These are phyloP conservation scores for Gobio gobio DNA, from an alignment of 2,113 vertebrate species.

Conservation along the genomic window DNA sequence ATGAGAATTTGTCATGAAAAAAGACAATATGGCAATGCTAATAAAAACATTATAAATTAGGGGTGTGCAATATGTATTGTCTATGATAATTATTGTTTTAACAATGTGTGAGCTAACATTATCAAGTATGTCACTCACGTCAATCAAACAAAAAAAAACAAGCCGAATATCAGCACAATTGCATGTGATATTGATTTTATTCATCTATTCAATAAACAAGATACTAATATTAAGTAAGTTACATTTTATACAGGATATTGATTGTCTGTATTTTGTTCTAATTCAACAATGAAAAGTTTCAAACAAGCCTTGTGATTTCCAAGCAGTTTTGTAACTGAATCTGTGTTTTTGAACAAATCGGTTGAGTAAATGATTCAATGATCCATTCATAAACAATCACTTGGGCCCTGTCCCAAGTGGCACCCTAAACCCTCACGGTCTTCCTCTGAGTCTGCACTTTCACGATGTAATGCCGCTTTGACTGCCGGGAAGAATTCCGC, in stretches of 20 bases:
- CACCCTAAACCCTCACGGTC: no score
- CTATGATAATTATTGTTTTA: neutral
- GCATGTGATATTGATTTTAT: neutral
- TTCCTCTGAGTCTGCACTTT: no score
- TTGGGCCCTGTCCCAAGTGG: neutral
- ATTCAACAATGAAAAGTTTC: neutral
- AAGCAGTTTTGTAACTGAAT: neutral
- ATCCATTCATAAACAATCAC: neutral
- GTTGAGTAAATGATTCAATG: slow-evolving; percentile 7
- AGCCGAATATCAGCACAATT: neutral
- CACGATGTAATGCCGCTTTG: no score
- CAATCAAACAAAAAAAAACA: neutral
- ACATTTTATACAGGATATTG: neutral
- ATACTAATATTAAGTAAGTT: neutral
- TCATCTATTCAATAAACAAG: neutral
- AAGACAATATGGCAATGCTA: neutral
- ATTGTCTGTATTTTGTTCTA: neutral
- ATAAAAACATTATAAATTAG: neutral
- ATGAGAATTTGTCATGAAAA: neutral
- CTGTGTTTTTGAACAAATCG: neutral
- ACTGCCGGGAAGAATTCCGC: no score
- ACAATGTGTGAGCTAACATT: neutral
- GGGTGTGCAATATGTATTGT: neutral
- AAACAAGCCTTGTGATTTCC: neutral
- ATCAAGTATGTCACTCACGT: neutral